A percentile compares a stretch with the other conserved stretches of the same genome.
Conservation (phyloP, 2,113 vertebrate genomes). For the Mystacornis crossleyi region DNA sequence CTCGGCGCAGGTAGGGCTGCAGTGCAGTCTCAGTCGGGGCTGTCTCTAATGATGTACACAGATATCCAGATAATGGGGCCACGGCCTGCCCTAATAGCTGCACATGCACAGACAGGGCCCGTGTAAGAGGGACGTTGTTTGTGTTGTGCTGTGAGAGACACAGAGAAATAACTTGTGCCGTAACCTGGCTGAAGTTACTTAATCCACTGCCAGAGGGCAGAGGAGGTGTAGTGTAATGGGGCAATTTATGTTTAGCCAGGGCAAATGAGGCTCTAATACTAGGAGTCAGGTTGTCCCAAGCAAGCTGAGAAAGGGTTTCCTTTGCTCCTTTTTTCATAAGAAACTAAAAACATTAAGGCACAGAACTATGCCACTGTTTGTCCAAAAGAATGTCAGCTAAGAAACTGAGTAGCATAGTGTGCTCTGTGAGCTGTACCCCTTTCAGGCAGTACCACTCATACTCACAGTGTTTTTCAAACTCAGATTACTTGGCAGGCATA, state of each 20-base stretch:
- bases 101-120: neutral
- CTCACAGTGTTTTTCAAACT: neutral
- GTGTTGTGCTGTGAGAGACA: neutral
- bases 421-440: neutral
- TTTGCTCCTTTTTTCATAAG: neutral
- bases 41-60: neutral
- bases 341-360: neutral
- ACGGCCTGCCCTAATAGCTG: neutral
- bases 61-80: conserved; percentile 1
- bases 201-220: neutral
- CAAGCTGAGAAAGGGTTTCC: neutral
- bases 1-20: neutral
- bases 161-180: neutral
- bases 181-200: neutral
- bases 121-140: neutral
- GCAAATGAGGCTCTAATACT: neutral
- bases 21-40: neutral
- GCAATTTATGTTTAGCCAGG: neutral
- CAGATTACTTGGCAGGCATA: neutral
- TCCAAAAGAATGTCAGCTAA: conserved; percentile 22
- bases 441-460: neutral
- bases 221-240: neutral
- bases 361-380: conserved; percentile 17
- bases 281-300: neutral
- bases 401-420: neutral